Evolutionary conservation across 2,888 invertebrate species (phyloP).

Genomic region (Hydropsyche betteni): DNA sequence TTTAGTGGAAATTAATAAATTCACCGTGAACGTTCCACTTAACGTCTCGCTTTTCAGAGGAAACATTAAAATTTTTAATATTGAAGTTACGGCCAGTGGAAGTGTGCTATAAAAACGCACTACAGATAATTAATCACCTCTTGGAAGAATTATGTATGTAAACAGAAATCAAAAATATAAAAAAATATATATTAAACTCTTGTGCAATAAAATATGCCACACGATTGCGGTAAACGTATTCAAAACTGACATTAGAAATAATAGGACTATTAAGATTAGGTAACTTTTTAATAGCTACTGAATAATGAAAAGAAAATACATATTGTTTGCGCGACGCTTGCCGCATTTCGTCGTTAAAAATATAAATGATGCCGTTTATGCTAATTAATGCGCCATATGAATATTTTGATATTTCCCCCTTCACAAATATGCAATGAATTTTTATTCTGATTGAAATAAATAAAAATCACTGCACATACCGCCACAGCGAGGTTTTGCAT

Average conservation of each 20-base stretch:
- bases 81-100: slow-evolving; percentile 18
- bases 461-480: too few species aligned
- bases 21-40: slow-evolving; percentile 27
- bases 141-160: slow-evolving; percentile 26
- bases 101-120: slow-evolving; percentile 27
- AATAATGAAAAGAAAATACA: slow-evolving; percentile 21
- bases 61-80: slow-evolving; percentile 25
- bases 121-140: slow-evolving; percentile 29
- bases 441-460: too few species aligned
- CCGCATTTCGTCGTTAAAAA: slow-evolving; percentile 8
- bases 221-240: neutral
- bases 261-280: slow-evolving; percentile 32
- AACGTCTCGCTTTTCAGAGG: slow-evolving; percentile 13
- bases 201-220: slow-evolving; percentile 23
- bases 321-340: slow-evolving; percentile 14
- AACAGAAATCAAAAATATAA: slow-evolving; percentile 16
- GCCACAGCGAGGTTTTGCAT: too few species aligned
- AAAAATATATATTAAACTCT: neutral
- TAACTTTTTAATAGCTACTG: slow-evolving; percentile 29
- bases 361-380: slow-evolving; percentile 2
- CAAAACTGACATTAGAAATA: slow-evolving; percentile 31
- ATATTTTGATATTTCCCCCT: too few species aligned
- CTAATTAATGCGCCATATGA: too few species aligned
- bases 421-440: too few species aligned
- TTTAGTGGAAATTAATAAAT: slow-evolving; percentile 15